Evolutionary conservation across 2,113 vertebrate species (phyloP), one percentile per base, ranked within the genome.

Genomic region (Geothlypis trichas): DNA sequence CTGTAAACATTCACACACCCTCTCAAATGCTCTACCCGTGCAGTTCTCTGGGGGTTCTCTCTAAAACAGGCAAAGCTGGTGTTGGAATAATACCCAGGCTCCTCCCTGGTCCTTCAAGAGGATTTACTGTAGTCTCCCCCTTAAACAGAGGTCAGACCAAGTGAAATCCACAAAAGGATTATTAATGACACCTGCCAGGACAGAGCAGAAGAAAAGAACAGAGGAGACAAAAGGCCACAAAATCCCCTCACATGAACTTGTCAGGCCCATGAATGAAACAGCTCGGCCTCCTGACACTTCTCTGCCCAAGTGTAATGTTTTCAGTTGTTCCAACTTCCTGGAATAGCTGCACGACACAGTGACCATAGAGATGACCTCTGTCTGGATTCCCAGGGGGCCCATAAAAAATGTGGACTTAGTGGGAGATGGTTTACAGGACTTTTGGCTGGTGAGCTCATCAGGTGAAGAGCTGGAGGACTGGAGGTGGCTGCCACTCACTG

Each of bases 341-440:
- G 27, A 90, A 35, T 0, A 3, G 22, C 35, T 67, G 30, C 33
- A 31, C 0, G 2, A 42, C 30, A 33, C 27, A 41, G 51, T 41
- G 28, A 39, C 82, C 1, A 2, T 26, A 55, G 71, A 67, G 33
- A 51, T 0, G 1, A 42, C 14, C 23, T 85, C 35, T 80, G 28
- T 33, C 62, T 92, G 33, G 35, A 55, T 27, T 46, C 10, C 9
- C 24, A 84, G 23, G 42, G 18, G 41, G 15, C 44, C 18, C 26
- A 17, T 42, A 16, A 82, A 33, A 74, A 46, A 20, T 35, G n/a
- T 10, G 11, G 57, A 35, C 11, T 5, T n/a, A 0, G 0, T 27
- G 35, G 11, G 41, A 79, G 33, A 39, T 65, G 49, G 8, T 61
- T 65, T 63, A 52, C 27, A 42, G 49, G 30, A 33, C 41, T 88